Base-by-base conservation (phyloP, 2,113 vertebrate genomes). In the Callospermophilus lateralis region DNA sequence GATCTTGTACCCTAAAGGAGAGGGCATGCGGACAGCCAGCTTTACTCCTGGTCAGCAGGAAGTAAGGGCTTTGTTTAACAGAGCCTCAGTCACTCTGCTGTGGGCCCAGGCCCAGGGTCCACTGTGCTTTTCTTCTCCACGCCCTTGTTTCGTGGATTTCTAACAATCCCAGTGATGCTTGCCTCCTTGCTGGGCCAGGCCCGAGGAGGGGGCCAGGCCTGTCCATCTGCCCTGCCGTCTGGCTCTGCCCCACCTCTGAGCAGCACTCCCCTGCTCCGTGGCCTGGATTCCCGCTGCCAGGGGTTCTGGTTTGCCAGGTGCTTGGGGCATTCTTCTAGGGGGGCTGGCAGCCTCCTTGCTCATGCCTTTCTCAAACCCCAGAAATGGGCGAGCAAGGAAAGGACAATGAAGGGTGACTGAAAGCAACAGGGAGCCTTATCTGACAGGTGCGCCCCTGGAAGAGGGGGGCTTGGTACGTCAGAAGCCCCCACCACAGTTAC, bases 201-300 rank as follows among this genome's bases (percentile, higher is more conserved):
- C 6, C 0, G 32, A 3, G 48, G 26, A 26, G 58, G 8, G 5
- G 9, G 13, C 10, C 84, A 63, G 22, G 55, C 70, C 30, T 16
- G 8, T 61, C 16, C 45, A 0, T 32, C 51, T 61, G 28, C 30
- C 45, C 65, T 28, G 51, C 12, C 4, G 51, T 1, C 37, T 32
- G 51, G 55, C 61, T 30, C 4, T 19, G 45, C 39, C 80, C 61
- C 39, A 42, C 2, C 37, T 32, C 61, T 37, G 28, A 65, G 34
- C 9, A 4, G 5, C 8, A 1, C 26, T 34, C 6, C 20, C 11
- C 6, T 0, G 8, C 30, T 51, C 48, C 15, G 0, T 22, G 8
- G 8, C 51, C 78, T 15, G 16, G 55, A 26, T 15, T 73, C 9
- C 42, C 1, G 0, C 34, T 24, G 4, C 48, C 26, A 15, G 0